Conservation (phyloP, 2,888 invertebrate genomes). For the Drosophila niveifrons region DNA sequence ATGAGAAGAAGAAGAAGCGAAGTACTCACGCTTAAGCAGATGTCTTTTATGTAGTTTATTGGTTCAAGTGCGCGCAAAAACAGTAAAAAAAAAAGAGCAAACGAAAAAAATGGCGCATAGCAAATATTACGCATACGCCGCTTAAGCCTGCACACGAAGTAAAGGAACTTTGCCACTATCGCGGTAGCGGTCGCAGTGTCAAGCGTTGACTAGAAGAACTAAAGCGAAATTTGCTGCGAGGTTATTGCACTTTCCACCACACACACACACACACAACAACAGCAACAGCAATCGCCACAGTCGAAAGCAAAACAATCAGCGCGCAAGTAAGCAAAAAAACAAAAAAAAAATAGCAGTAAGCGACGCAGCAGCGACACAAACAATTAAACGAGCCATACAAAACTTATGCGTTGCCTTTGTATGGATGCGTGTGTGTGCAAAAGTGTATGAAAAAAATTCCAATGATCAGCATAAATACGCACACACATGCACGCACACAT, state of each 20-base stretch:
- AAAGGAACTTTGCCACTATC: conserved; percentile 15
- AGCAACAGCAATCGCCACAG: conserved; percentile 9
- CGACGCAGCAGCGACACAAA: conserved; percentile 50
- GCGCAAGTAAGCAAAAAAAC: background rate
- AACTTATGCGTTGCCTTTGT: conserved; percentile 14
- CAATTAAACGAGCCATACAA: conserved; percentile 57
- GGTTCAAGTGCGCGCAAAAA: conserved; percentile 30
- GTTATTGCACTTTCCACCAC: conserved; percentile 77
- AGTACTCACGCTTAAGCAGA: conserved; percentile 5
- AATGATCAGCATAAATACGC: conserved; percentile 80
- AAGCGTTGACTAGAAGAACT: conserved; percentile 35
- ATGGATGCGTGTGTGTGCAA: conserved; percentile 49
- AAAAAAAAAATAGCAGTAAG: conserved; percentile 55
- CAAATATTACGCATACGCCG: conserved; percentile 45
- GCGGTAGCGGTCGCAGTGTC: conserved; percentile 22
- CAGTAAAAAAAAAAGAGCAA: background rate
- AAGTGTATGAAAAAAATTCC: conserved; percentile 69
- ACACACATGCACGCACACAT: conserved; percentile 55
- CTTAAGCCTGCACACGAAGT: conserved; percentile 17
- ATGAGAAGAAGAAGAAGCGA: background rate
- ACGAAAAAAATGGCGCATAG: background rate
- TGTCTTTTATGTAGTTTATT: conserved; percentile 11
- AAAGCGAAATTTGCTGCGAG: conserved; percentile 49
- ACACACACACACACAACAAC: conserved; percentile 35
- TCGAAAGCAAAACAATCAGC: conserved; percentile 37